Percentiles rank a stretch among this genome's conserved stretches.
phyloP scores from a whole-genome alignment of 64 coral and sea anemone genomes.

The Montipora sp. region DNA sequence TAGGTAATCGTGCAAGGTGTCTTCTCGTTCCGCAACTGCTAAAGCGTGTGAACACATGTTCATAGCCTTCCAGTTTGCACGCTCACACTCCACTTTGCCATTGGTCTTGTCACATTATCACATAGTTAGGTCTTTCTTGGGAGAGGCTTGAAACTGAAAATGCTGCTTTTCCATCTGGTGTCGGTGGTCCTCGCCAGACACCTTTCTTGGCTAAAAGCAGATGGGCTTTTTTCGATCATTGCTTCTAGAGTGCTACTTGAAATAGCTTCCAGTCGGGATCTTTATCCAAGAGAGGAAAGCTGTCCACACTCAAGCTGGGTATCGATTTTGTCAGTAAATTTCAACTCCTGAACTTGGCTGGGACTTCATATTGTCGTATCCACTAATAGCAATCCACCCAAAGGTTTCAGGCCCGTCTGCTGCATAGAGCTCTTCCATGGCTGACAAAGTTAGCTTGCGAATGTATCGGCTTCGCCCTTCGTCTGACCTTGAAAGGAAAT shows the following conservation, averaged over 20 bases:
- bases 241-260: not conserved
- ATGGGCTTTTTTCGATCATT: not conserved
- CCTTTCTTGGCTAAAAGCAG: not conserved
- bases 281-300: not conserved
- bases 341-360: not conserved
- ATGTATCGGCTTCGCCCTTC: not conserved
- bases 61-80: not conserved
- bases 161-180: not conserved
- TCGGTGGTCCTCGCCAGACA: conserved; percentile 20
- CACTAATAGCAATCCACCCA: not conserved
- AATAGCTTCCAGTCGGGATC: not conserved
- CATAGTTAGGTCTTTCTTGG: not conserved
- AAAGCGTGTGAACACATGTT: conserved; percentile 20
- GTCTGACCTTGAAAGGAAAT: conserved; percentile 4
- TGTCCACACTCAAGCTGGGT: not conserved
- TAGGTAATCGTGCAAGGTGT: not conserved
- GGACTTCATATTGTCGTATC: not conserved
- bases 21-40: conserved; percentile 1
- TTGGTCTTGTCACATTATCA: not conserved
- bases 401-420: conserved; percentile 5
- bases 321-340: not conserved
- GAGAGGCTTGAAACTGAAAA: conserved; percentile 16
- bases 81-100: conserved; percentile 8
- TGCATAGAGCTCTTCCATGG: conserved; percentile 6
- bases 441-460: not conserved